phyloP scores from a whole-genome alignment of 1,140 invertebrate genomes.

The Drosophila triauraria region DNA sequence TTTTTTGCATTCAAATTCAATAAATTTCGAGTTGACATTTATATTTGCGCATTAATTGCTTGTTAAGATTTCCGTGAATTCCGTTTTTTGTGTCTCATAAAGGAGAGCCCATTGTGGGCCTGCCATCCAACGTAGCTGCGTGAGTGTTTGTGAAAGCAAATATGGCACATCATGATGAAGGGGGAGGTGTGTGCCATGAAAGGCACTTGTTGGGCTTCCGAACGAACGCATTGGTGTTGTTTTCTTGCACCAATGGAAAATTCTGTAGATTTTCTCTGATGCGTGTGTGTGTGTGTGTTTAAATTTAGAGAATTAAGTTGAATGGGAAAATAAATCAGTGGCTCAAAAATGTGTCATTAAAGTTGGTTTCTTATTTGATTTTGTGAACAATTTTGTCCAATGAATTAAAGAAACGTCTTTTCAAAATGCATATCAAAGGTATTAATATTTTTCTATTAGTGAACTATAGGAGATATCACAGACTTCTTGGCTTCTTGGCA shows the following conservation, averaged over 20 bases:
- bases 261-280: conserved; percentile 29
- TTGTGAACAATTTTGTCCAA: no score
- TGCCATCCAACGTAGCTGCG: conserved; percentile 35
- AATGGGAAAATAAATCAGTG: neutral
- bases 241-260: conserved; percentile 42
- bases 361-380: neutral
- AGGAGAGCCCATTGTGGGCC: conserved; percentile 49
- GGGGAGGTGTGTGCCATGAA: conserved; percentile 17
- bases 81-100: conserved; percentile 35
- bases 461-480: neutral
- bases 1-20: conserved; percentile 52
- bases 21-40: conserved; percentile 78
- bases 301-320: conserved; percentile 8
- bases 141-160: conserved; percentile 48
- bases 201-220: conserved; percentile 67
- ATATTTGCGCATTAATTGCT: conserved; percentile 75
- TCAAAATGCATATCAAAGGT: no score
- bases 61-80: conserved; percentile 72
- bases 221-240: conserved; percentile 30
- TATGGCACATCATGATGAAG: conserved; percentile 23
- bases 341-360: neutral
- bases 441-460: no score
- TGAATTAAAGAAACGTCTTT: no score
- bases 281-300: neutral
- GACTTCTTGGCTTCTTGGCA: neutral